Percentiles rank a stretch among this genome's conserved stretches.
Evolutionary conservation across 2,797 vertebrate genomes (phyloP).

Genomic region (Phrynocephalus vlangalii): DNA sequence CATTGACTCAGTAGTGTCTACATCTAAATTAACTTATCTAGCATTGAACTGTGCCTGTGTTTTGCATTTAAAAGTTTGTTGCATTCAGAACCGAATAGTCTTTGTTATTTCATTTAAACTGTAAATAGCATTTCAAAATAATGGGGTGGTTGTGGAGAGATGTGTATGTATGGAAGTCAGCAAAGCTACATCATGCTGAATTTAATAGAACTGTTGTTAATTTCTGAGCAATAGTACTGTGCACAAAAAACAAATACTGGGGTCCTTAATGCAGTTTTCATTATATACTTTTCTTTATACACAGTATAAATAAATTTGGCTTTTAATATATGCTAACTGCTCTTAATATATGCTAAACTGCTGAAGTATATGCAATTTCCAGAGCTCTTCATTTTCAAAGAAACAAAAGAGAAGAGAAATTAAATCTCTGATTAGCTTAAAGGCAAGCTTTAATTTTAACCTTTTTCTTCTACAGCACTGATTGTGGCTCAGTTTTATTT

Average conservation of each 20-base stretch:
- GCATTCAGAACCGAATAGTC: too few relatives aligned
- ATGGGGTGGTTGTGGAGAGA: background rate
- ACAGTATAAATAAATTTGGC: background rate
- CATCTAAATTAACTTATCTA: background rate
- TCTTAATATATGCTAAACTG: conserved; percentile 53
- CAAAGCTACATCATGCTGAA: background rate
- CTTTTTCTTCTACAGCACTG: conserved; percentile 8
- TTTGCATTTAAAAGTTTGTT: background rate
- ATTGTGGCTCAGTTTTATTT: conserved; percentile 1
- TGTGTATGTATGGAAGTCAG: background rate
- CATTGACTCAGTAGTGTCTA: background rate
- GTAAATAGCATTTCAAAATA: conserved; percentile 14
- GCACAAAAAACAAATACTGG: background rate
- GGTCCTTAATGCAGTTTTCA: background rate
- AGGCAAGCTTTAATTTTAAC: conserved; percentile 18
- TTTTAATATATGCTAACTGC: conserved; percentile 17
- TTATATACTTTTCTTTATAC: conserved; percentile 7
- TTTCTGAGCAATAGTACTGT: background rate
- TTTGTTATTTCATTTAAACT: background rate
- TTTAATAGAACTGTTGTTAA: background rate
- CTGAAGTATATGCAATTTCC: conserved; percentile 41
- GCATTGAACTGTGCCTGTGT: background rate
- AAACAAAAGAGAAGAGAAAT: conserved; percentile 20
- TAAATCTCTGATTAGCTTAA: conserved; percentile 1
- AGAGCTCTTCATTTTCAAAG: conserved; percentile 42